Evolutionary conservation across 2,797 vertebrate species (phyloP).

Genomic region (Discoglossus pictus): DNA sequence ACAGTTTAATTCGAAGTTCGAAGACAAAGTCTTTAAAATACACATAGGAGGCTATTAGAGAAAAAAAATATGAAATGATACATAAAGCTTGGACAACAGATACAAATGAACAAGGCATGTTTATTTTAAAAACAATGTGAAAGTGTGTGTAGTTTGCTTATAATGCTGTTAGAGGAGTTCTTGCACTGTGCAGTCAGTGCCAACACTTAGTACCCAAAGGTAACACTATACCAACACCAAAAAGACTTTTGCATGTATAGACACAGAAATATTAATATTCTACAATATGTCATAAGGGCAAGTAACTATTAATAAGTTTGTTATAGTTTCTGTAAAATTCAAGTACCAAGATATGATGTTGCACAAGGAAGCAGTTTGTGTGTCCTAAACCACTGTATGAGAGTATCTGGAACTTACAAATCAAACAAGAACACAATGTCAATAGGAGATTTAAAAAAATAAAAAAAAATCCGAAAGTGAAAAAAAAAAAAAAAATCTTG

Average conservation of each 20-base stretch:
- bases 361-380: conserved; percentile 1
- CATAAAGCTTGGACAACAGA: too few relatives aligned
- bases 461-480: too few relatives aligned
- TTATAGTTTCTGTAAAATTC: background rate
- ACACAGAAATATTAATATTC: conserved; percentile 7
- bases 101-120: background rate
- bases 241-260: background rate
- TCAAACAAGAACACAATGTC: too few relatives aligned
- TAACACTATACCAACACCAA: conserved; percentile 28
- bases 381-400: background rate
- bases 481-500: background rate
- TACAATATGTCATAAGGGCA: background rate
- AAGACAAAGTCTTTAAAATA: too few relatives aligned
- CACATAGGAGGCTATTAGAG: too few relatives aligned
- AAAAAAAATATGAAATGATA: too few relatives aligned
- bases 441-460: too few relatives aligned
- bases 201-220: conserved; percentile 38
- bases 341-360: conserved; percentile 29
- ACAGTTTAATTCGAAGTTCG: too few relatives aligned
- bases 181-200: conserved; percentile 17
- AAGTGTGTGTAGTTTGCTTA: background rate
- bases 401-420: too few relatives aligned
- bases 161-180: background rate
- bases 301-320: background rate
- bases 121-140: background rate